These are phyloP conservation scores for Calyptommatus sinebrachiatus DNA, from an alignment of 2,113 vertebrate genomes.

Conservation along the genomic window DNA sequence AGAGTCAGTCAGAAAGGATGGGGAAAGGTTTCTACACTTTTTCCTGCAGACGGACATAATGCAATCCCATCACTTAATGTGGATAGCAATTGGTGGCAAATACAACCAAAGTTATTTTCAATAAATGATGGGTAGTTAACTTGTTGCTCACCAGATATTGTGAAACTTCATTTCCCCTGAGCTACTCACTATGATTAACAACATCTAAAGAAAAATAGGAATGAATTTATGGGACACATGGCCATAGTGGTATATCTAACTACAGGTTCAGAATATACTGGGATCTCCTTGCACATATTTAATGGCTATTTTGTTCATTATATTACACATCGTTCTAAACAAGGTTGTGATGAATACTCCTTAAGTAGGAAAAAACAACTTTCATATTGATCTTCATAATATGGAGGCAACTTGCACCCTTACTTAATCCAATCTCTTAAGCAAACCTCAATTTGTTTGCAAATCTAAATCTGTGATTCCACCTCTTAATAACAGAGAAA, in stretches of 20 bases:
- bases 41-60: background rate
- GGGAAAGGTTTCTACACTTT: background rate
- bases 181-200: too few relatives aligned
- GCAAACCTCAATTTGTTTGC: background rate
- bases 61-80: background rate
- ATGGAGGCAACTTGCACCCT: background rate
- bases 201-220: too few relatives aligned
- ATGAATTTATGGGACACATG: background rate
- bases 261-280: background rate
- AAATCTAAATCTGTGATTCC: background rate
- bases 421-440: too few relatives aligned
- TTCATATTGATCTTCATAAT: background rate
- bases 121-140: too few relatives aligned
- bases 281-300: background rate
- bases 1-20: background rate
- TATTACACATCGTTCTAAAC: background rate
- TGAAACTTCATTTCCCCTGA: too few relatives aligned
- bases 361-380: background rate
- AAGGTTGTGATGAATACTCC: background rate
- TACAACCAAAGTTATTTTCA: background rate
- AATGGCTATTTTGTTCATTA: background rate
- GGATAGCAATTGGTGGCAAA: background rate
- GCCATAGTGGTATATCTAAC: background rate
- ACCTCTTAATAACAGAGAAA: background rate
- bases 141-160: too few relatives aligned